Base-by-base conservation (phyloP, 2,797 vertebrate species). In the Cyclura pinguis region DNA sequence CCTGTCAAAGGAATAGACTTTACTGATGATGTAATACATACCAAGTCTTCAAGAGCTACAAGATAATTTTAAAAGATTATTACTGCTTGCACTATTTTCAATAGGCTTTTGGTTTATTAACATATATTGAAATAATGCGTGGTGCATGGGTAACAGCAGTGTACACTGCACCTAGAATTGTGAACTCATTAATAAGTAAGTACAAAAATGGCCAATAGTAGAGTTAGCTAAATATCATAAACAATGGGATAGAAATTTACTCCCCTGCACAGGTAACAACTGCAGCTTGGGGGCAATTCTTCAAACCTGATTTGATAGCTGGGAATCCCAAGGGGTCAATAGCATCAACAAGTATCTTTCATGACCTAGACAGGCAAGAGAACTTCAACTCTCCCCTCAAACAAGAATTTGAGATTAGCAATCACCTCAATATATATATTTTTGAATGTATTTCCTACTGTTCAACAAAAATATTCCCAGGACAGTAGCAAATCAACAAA, bases 1-100 rank as follows among this genome's bases (percentile, higher is more conserved):
- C 98, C 99, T 98, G 94, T 1, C 78, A 93, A 92, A 94, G 32
- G 1, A 1, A 92, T 38, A 90, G 85, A 88, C 10, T 76, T 13
- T 1, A 85, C 14, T 91, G 83, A 80, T 72, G 91, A 82, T 0
- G 6, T 69, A 55, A 18, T 72, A 18, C 57, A 72, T 1, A 52
- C 4, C 3, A 88, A 83, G 52, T 55, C 14, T 42, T 88, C 9
- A 42, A 88, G 72, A 87, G 24, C 6, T 67, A n/a, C 9, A 69
- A 69, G 29, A 50, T 62, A 62, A 35, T 3, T 57, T 81, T 20
- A 81, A 81, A 81, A n/a, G 32, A 1, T 12, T 5, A 77, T 29
- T 57, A 57, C n/a, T 38, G 35, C 35, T 74, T 59, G 77, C 27
- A 62, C 22, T 59, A 77, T 72, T 57, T 86, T 76, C 50, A 85